A percentile compares a stretch with the other conserved stretches of the same genome.
Evolutionary conservation across 2,113 vertebrate genomes (phyloP).

Genomic region (Colossoma macropomum): DNA sequence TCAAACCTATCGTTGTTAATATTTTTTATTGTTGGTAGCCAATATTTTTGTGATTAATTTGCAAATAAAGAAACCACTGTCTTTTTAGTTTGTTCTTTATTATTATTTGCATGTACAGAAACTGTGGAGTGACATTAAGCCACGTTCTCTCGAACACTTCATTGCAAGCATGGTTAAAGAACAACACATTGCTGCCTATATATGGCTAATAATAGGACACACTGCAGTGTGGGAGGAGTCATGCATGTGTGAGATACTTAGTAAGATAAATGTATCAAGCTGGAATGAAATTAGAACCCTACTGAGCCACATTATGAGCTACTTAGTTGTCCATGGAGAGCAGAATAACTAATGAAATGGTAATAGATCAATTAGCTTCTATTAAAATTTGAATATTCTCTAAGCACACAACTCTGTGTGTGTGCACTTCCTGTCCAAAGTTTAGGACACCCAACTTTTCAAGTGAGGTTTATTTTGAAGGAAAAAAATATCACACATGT

Average conservation of each 20-base stretch:
- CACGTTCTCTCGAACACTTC: background rate
- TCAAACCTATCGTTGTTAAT: slow-evolving; percentile 66
- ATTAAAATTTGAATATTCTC: background rate
- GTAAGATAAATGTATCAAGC: background rate
- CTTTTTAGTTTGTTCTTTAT: slow-evolving; percentile 52
- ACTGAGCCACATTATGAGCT: background rate
- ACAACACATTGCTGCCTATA: too few relatives aligned
- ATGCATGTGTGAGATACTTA: background rate
- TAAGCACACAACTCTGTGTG: background rate
- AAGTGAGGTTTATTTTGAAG: too few relatives aligned
- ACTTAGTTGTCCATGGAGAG: background rate
- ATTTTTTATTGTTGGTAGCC: slow-evolving; percentile 70
- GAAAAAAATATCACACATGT: too few relatives aligned
- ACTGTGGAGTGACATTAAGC: background rate
- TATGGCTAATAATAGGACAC: too few relatives aligned
- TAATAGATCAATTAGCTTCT: background rate
- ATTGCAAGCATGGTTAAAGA: too few relatives aligned
- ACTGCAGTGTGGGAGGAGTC: too few relatives aligned
- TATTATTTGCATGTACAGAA: background rate
- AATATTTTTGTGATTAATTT: slow-evolving; percentile 72
- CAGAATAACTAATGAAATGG: background rate
- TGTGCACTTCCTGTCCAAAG: background rate
- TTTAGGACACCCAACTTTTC: background rate
- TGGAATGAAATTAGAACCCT: background rate
- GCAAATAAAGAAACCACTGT: slow-evolving; percentile 70